Percentiles rank a stretch among this genome's conserved stretches.
Evolutionary conservation across 2,797 vertebrate species (phyloP).

Genomic region (Agapornis canus): DNA sequence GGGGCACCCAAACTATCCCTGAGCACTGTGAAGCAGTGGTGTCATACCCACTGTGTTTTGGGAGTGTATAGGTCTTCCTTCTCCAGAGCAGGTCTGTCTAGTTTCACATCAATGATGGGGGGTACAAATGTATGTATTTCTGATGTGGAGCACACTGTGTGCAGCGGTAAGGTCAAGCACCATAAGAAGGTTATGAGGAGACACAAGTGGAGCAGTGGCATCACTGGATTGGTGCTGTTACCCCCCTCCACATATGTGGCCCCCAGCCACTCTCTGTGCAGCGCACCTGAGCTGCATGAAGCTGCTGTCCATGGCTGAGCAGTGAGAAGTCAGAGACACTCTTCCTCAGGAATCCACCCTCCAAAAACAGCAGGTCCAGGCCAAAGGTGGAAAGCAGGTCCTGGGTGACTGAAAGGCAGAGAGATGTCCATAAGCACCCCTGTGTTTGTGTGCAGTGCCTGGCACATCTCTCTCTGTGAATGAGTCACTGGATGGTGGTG

Average conservation of each 20-base stretch:
- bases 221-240: neutral
- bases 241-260: accelerated
- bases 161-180: neutral
- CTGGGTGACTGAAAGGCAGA: conserved; percentile 61
- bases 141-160: accelerated
- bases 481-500: neutral
- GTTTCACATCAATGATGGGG: accelerated
- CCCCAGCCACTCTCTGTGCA: neutral
- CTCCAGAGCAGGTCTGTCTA: neutral
- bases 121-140: neutral
- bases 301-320: neutral
- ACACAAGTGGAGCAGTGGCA: neutral
- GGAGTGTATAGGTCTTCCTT: neutral
- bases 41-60: accelerated
- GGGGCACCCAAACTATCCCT: neutral
- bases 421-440: neutral
- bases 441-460: neutral
- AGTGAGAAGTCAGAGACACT: conserved; percentile 52
- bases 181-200: neutral
- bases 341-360: conserved; percentile 65
- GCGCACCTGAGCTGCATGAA: conserved; percentile 63
- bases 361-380: conserved; percentile 70
- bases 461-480: neutral
- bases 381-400: conserved; percentile 60
- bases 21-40: neutral